Evolutionary conservation across 2,113 vertebrate genomes (phyloP), one percentile per base, ranked within the genome.

Genomic region (Spizaetus ornatus): DNA sequence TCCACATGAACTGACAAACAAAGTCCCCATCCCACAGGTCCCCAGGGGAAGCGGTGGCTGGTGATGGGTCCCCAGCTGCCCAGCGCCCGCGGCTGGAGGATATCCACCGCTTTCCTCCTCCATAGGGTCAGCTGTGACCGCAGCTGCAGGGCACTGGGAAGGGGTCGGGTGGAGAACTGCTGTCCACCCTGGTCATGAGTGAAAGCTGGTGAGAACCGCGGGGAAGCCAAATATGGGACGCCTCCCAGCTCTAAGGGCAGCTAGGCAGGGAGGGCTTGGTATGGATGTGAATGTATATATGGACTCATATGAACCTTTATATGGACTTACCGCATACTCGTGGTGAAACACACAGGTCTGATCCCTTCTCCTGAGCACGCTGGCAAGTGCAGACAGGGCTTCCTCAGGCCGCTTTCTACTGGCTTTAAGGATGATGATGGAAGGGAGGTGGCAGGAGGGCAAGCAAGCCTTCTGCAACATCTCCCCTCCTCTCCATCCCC

Each of bases 11-110:
- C 31, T 34, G 23, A 22, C 11, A 4, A 69, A 69, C 0, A 0
- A 36, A n/a, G 13, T 47, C 11, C 15, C 50, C 19, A 42, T 17
- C 32, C 43, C 0, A 0, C 36, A 43, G 58, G n/a, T 2, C 13
- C 14, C 15, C 3, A 10, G 42, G 47, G 9, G 14, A 74, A 36
- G 59, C 7, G 3, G 32, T 25, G 47, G 36, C 61, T 77, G 62
- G 26, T 45, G 23, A 38, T 32, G 25, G 4, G 7, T 90, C 11
- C 20, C 9, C 16, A 16, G 50, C 36, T 81, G 43, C 29, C 11
- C 32, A 3, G 3, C 16, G 31, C 56, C 20, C 2, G 1, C 2
- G 7, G 56, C 31, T 73, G 78, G 53, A 61, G 69, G 45, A 26
- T 47, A 61, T 7, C 40, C 12, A 34, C 16, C 1, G 3, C 45